Evolutionary conservation across 2,888 invertebrate species (phyloP), one percentile per base, ranked within the genome.

Genomic region (Magallana nippona): DNA sequence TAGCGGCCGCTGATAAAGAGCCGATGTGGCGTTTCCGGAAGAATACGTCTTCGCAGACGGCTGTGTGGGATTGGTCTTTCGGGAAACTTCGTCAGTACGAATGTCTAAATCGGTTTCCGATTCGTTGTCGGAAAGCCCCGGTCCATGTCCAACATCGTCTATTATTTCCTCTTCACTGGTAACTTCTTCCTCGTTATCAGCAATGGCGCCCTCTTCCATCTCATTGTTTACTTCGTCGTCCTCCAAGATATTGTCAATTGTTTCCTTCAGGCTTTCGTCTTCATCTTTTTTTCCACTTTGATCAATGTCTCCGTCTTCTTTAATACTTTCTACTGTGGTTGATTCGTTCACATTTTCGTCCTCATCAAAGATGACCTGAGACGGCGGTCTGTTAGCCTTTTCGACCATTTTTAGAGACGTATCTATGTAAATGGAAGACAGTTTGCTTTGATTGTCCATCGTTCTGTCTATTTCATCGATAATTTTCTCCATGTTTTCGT

Each of bases 101-200:
- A n/a, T 11, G 19, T 55, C 63, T 60, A 19, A 17, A 10, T 63
- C 22, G n/a, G 56, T 82, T 22, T 82, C 82, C 5, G 63, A 44
- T 55, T 82, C 82, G 22, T 82, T 71, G 19, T 82, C 82, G n/a
- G 82, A 82, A 17, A 82, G 71, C 10, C 82, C 82, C 22, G 71
- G 56, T 55, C 82, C 82, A 15, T 63, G 19, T 15, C 19, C 32
- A 0, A 56, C 55, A 15, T 82, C 82, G 22, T 82, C 82, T 3
- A 63, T 55, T 3, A 82, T 82, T n/a, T 58, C 60, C 27, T 81
- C 81, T 11, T 63, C 60, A 19, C 71, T 56, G 1, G n/a, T 55
- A n/a, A 11, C 15, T 3, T 58, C 60, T 44, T 55, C 71, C 27
- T 55, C 15, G 22, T 58, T 55, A 17, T 55, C 17, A 13, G 55